Base-by-base conservation (phyloP, 2,888 invertebrate genomes). In the Patella caerulea region DNA sequence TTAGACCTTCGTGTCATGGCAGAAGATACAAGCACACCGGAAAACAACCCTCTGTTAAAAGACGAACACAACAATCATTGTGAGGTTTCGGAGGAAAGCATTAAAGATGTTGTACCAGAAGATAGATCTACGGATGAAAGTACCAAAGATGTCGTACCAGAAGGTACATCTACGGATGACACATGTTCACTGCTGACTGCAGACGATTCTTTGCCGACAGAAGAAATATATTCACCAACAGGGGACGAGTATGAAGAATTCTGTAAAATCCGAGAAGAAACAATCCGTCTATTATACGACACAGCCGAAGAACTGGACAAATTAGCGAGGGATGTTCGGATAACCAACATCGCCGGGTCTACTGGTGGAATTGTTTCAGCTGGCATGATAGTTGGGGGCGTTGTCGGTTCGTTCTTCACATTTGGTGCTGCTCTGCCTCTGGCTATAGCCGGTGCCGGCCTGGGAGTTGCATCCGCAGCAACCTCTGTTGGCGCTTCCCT, bases 301-400 rank as follows among this genome's bases (percentile, higher is more conserved):
- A 65, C 65, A 7, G 65, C 65, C 24, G 65, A 65, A 24, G 65
- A 65, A 65, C 3, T 65, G 65, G 65, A 65, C 24, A 65, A 65
- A 24, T 14, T 65, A 19, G 65, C 65, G 9, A 65, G 24, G 24
- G 65, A 65, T 24, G 65, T 65, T 24, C 65, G 65, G 12, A 65
- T 65, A 19, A 65, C 12, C 3, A 65, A 65, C 65, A 65, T 65
- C 19, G 65, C 65, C 15, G 65, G 65, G 24, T 65, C 65, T 2
- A 24, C 65, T 24, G 65, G 65, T 14, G 65, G 65, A 14, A 15
- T 65, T 14, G 65, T 65, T 65, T 65, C 65, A 24, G 65, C 65
- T 19, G 65, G 65, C 9, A 24, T 65, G 65, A 65, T 65, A 9
- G 65, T 65, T 14, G 65, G 65, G 19, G 65, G 65, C 65, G 65